Conservation (phyloP, 2,797 vertebrate genomes). For the Sebastes melanostomus region DNA sequence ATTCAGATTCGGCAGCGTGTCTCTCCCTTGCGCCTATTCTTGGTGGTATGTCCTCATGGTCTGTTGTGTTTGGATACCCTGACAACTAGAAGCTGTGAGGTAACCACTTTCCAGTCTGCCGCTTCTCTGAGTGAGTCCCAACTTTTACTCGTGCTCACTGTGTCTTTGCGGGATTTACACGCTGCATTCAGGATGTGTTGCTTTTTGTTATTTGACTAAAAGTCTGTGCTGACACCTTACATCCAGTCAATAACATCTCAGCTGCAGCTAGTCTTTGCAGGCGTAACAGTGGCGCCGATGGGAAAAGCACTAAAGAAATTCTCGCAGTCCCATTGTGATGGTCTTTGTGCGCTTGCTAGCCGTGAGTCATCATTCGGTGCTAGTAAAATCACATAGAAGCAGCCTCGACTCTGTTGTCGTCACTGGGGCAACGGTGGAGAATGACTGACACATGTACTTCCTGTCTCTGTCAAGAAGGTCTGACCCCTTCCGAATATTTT, state of each 20-base stretch:
- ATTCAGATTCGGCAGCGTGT: constrained; percentile 38
- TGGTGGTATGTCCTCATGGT: constrained; percentile 78
- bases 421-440: constrained; percentile 50
- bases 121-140: constrained; percentile 65
- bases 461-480: constrained; percentile 12
- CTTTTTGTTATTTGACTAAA: not conserved
- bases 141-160: constrained; percentile 60
- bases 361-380: constrained; percentile 71
- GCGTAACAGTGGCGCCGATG: not conserved
- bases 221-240: not conserved
- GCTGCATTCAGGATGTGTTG: not conserved
- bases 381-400: constrained; percentile 59
- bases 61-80: constrained; percentile 82
- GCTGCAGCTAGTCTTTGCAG: constrained; percentile 24
- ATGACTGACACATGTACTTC: constrained; percentile 48
- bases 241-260: not conserved
- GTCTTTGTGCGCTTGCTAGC: constrained; percentile 29
- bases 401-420: constrained; percentile 46
- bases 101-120: constrained; percentile 63
- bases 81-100: constrained; percentile 76
- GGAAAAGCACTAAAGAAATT: constrained; percentile 11
- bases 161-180: constrained; percentile 11
- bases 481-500: constrained; percentile 3
- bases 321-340: constrained; percentile 16
- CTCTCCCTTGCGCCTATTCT: constrained; percentile 74